Percentiles rank a stretch among this genome's conserved stretches.
phyloP scores from a whole-genome alignment of 2,888 invertebrate species.

The Drosophila villosipedis region DNA sequence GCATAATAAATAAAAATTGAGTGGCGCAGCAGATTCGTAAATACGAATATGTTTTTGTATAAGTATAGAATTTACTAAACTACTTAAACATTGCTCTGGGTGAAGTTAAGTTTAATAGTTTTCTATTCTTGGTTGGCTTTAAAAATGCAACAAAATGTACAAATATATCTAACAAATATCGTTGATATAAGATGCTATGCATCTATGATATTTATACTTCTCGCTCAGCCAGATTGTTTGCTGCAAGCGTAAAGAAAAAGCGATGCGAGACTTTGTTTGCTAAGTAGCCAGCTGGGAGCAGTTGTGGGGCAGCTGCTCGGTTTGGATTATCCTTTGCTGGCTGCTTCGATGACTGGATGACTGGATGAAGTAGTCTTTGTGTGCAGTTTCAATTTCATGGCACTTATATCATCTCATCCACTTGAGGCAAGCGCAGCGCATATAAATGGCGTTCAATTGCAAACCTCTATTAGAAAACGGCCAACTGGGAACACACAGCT shows the following conservation, averaged over 20 bases:
- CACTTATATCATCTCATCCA: conserved; percentile 48
- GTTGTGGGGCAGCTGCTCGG: conserved; percentile 45
- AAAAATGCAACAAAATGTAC: neutral
- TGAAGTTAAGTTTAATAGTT: neutral
- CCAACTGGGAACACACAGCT: conserved; percentile 16
- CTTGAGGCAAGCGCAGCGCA: conserved; percentile 58
- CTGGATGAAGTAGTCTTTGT: conserved; percentile 32
- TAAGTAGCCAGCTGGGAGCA: conserved; percentile 64
- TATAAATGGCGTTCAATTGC: conserved; percentile 68
- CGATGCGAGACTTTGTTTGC: conserved; percentile 33
- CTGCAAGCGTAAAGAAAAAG: conserved; percentile 33
- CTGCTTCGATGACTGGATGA: conserved; percentile 17
- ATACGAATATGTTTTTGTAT: neutral
- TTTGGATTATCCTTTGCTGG: conserved; percentile 22
- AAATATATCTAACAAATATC: neutral
- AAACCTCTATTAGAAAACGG: conserved; percentile 52
- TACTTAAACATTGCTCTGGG: neutral
- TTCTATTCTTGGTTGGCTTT: neutral
- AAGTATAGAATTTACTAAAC: neutral
- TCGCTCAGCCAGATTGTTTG: neutral
- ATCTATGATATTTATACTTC: neutral
- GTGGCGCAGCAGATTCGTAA: neutral
- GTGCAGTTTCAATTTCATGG: conserved; percentile 70
- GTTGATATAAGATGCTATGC: neutral
- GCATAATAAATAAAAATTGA: neutral